Percentiles rank a stretch among this genome's conserved stretches.
These are phyloP conservation scores for Callaeas wilsoni DNA, from an alignment of 2,113 vertebrate genomes.

Conservation along the genomic window DNA sequence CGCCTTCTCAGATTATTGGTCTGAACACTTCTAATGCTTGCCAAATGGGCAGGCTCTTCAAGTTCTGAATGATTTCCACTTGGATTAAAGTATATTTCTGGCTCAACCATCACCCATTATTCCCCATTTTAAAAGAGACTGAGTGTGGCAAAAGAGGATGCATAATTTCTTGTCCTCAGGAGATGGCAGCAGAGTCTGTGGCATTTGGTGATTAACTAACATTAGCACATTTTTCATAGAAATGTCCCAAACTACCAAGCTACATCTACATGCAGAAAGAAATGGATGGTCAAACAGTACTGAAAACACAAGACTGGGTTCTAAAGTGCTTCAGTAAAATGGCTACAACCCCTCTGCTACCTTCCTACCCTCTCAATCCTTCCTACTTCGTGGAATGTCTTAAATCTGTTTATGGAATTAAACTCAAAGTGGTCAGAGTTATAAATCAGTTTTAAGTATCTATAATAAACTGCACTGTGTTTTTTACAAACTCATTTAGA, in stretches of 20 bases:
- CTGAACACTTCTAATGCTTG: neutral
- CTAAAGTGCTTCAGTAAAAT: neutral
- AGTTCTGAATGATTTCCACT: conserved; percentile 14
- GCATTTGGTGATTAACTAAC: neutral
- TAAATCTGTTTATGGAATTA: conserved; percentile 19
- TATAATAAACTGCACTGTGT: neutral
- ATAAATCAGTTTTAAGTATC: neutral
- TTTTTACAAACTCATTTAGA: neutral
- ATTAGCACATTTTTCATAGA: neutral
- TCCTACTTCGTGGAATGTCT: neutral
- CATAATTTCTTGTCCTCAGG: neutral
- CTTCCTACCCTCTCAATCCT: neutral
- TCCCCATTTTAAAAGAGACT: conserved; percentile 6
- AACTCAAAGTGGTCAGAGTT: neutral
- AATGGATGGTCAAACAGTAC: neutral
- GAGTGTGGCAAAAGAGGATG: neutral
- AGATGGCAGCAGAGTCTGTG: conserved; percentile 44
- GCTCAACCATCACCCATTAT: neutral
- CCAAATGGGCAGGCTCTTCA: neutral
- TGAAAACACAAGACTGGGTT: neutral
- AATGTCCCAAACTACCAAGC: neutral
- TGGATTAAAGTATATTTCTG: conserved; percentile 6
- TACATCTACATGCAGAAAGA: neutral
- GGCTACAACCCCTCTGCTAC: neutral
- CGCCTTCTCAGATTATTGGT: neutral